Conservation (phyloP, 2,888 invertebrate species). For the Linhomoeus sp. region DNA sequence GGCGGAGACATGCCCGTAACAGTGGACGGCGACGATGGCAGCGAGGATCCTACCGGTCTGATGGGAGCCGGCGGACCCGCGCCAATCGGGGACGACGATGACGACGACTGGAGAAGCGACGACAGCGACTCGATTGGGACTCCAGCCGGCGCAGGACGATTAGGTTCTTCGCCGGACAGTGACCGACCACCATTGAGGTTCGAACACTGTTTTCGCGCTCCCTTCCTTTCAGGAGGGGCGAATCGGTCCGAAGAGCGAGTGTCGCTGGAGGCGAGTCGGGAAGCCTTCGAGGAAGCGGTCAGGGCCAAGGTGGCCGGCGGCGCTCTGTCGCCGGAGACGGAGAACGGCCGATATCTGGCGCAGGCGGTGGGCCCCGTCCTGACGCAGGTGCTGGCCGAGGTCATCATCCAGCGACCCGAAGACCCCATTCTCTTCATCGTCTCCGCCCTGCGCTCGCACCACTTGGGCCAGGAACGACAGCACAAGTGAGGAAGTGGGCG, state of each 20-base stretch:
- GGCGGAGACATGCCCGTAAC: neutral
- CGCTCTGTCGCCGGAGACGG: slow-evolving; percentile 22
- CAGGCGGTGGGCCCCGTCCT: slow-evolving; percentile 24
- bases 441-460: too few relatives aligned
- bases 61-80: too few relatives aligned
- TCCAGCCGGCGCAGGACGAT: neutral
- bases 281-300: slow-evolving; percentile 12
- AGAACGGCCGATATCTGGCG: slow-evolving; percentile 30
- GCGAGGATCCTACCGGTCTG: slow-evolving; percentile 8
- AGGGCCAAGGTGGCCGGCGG: slow-evolving; percentile 6
- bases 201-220: too few relatives aligned
- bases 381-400: slow-evolving; percentile 31
- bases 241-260: slow-evolving; percentile 1
- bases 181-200: too few relatives aligned
- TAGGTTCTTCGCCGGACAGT: too few relatives aligned
- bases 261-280: slow-evolving; percentile 4
- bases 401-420: slow-evolving; percentile 29
- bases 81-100: too few relatives aligned
- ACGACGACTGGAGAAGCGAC: too few relatives aligned
- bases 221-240: too few relatives aligned
- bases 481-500: too few relatives aligned
- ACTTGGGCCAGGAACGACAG: too few relatives aligned
- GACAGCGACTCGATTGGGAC: neutral
- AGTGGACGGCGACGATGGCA: slow-evolving; percentile 8
- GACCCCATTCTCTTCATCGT: slow-evolving; percentile 31